Base-by-base conservation (phyloP, 1,140 invertebrate genomes). In the Ectropis grisescens region DNA sequence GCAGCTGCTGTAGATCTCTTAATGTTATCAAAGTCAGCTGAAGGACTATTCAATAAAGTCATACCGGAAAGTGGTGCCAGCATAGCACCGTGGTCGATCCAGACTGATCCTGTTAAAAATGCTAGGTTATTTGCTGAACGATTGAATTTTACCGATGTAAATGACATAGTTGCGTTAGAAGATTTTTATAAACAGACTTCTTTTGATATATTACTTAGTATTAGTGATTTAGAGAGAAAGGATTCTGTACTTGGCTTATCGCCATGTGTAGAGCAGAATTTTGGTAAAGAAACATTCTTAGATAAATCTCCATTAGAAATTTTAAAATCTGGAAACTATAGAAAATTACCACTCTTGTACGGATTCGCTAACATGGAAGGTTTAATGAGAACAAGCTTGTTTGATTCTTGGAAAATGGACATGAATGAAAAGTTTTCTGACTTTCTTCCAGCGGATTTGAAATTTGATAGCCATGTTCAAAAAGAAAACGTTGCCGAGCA, bases 341-440 rank as follows among this genome's bases (percentile, higher is more conserved):
- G 37, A 6, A 59, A 59, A 35, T 15, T 56, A 2, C 60, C 60
- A 3, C 29, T 65, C 11, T 11, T 65, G 9, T 56, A 52, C 29
- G 65, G 65, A 11, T 56, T 58, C 25, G 23, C 58, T 8, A 42
- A 56, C n/a, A 53, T 58, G 49, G 65, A 69, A 35, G 65, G 65
- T 1, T 11, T 55, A 12, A 22, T 58, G 11, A 36, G 49, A 10
- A 14, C 53, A 3, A 5, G n/a, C n/a, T 13, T 33, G 4, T 56
- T 51, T 14, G 39, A 61, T 12, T 6, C 12, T 8, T 62, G 56
- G 58, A 57, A 54, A 39, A 11, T 51, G 8, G 32, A 19, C 4
- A 22, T 22, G 19, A 22, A 22, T 9, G 19, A 22, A 9, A 22
- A 22, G 19, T 22, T 22, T 22, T 22, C 19, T 5, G 19, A 22